Conservation (phyloP, 2,113 vertebrate genomes). For the Mystacornis crossleyi region DNA sequence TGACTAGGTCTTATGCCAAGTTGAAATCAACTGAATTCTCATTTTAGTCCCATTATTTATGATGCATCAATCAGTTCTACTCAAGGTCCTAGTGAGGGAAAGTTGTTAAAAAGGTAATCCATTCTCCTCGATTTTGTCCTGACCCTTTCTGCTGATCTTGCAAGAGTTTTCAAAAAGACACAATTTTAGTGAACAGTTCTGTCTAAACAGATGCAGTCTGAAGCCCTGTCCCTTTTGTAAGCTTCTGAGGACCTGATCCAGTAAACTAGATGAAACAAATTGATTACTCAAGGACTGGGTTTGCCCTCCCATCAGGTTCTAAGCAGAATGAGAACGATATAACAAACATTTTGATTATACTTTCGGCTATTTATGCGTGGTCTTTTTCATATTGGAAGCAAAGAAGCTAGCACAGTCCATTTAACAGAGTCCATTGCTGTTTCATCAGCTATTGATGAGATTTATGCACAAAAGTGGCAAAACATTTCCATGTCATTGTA, state of each 20-base stretch:
- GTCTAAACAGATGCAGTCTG: neutral
- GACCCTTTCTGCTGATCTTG: neutral
- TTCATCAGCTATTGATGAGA: conserved; percentile 12
- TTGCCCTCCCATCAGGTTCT: neutral
- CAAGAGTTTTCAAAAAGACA: neutral
- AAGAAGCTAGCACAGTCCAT: neutral
- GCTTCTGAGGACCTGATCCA: neutral
- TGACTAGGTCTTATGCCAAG: neutral
- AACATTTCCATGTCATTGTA: neutral
- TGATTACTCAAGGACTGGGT: neutral
- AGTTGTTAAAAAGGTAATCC: neutral
- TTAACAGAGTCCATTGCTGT: neutral
- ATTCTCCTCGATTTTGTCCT: neutral
- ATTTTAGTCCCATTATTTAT: neutral
- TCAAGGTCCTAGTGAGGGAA: neutral
- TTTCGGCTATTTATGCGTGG: neutral
- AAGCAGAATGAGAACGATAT: neutral
- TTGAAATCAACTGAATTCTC: neutral
- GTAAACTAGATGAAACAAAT: neutral
- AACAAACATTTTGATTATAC: neutral
- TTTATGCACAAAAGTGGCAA: neutral
- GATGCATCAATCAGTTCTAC: neutral
- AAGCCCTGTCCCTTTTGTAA: neutral
- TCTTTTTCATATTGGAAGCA: neutral
- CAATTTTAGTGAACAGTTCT: neutral